Evolutionary conservation across 2,113 vertebrate species (phyloP), one percentile per base, ranked within the genome.

Genomic region (Enhydra lutris): DNA sequence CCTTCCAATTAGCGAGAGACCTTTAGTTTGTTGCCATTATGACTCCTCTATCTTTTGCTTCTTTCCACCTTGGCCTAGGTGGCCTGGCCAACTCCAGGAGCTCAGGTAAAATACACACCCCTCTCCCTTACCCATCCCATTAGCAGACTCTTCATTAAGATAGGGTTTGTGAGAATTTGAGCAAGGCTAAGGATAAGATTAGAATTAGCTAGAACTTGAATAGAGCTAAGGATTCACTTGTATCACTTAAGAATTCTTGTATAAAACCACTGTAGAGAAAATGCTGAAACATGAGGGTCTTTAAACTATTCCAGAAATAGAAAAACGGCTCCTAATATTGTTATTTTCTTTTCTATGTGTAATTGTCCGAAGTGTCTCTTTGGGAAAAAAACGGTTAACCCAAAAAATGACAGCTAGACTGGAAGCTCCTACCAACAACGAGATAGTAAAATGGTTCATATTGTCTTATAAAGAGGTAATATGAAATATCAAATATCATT

Each of bases 311-410:
- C 18, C 74, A 87, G 47, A 92, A 74, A 92, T 61, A 74, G n/a
- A 94, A n/a, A 89, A 76, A 86, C 39, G 71, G 17, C 39, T 82
- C 20, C 29, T 74, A 73, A 89, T 78, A 55, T 59, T 4, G 42
- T 94, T 89, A 57, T 71, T 50, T 76, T 76, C 20, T 87, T 94
- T 84, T 31, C 18, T 88, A 47, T 81, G 94, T 93, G 47, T 26
- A 36, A 45, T 39, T 86, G 17, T 79, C 34, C 11, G 2, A 69
- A 65, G 47, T 13, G 69, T 91, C 88, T 78, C 45, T 76, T 59
- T 61, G 29, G 1, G 31, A 6, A 17, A 78, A 76, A 52, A 71
- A 55, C 9, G 24, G 59, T 86, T 63, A 42, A 61, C 59, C 89
- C 63, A n/a, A 81, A n/a, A 94, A 88, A 81, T 47, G 11, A 91